These are phyloP conservation scores for Sprattus sprattus DNA, from an alignment of 2,113 vertebrate species.

Conservation along the genomic window DNA sequence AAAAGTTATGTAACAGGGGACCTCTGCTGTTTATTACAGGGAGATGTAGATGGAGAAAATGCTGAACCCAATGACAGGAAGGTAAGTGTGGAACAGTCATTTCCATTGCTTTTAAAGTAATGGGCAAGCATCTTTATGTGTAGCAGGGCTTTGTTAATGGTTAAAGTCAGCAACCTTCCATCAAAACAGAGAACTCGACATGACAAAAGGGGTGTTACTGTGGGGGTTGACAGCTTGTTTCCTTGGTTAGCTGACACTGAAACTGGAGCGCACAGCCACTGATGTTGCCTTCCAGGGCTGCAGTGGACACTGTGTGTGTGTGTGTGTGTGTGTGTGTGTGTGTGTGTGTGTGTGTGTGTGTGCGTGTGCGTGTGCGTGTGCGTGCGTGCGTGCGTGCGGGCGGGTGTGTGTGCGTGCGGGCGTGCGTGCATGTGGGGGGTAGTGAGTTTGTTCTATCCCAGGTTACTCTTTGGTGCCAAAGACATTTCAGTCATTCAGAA, in stretches of 20 bases:
- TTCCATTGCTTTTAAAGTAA: background rate
- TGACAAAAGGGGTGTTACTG: background rate
- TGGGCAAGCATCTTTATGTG: background rate
- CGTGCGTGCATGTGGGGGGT: background rate
- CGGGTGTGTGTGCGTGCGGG: constrained; percentile 9
- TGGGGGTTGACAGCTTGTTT: background rate
- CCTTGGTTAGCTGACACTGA: background rate
- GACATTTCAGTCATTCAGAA: background rate
- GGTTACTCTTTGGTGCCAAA: background rate
- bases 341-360: constrained; percentile 16
- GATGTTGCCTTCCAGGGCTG: background rate
- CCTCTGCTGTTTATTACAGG: constrained; percentile 67
- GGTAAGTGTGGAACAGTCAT: constrained; percentile 66
- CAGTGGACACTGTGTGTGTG: background rate
- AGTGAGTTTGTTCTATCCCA: background rate
- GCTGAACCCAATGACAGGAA: constrained; percentile 89
- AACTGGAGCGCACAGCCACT: background rate
- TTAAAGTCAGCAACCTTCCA: background rate
- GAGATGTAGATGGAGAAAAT: constrained; percentile 84
- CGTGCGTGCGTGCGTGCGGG: constrained; percentile 12
- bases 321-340: background rate
- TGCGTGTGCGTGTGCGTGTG: constrained; percentile 19
- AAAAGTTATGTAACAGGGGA: background rate
- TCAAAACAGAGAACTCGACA: background rate
- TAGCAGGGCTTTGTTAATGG: background rate